A percentile compares a stretch with the other conserved stretches of the same genome.
Evolutionary conservation across 2,888 invertebrate genomes (phyloP).

Genomic region (Watsonalla cultraria): DNA sequence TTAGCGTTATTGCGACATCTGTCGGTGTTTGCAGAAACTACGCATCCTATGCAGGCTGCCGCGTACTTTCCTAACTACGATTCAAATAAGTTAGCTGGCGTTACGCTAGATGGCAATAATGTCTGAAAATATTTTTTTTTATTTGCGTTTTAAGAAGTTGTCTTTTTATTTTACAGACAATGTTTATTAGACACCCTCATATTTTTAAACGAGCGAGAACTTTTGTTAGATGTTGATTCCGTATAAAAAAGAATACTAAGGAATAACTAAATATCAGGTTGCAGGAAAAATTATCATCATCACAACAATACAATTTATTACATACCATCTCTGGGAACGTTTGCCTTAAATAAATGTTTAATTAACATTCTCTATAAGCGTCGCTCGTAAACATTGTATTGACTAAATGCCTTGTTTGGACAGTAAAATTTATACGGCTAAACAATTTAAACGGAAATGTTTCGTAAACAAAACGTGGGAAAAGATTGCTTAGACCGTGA

Average conservation of each 20-base stretch:
- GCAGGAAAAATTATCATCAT: neutral
- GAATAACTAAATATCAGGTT: neutral
- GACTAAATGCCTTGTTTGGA: no score
- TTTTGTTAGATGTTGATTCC: no score
- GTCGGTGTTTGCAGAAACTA: conserved; percentile 10
- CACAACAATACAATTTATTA: neutral
- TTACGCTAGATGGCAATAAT: neutral
- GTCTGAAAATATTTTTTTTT: no score
- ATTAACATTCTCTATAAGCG: neutral
- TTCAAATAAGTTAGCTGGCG: neutral
- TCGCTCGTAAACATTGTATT: neutral
- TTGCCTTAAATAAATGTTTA: neutral
- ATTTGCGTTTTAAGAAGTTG: no score
- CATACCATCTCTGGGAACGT: neutral
- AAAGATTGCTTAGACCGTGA: no score
- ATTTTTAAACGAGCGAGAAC: no score
- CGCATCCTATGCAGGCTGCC: neutral
- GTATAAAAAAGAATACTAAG: neutral
- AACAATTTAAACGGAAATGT: no score
- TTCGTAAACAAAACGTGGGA: no score
- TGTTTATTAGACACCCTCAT: no score
- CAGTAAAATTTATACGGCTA: no score
- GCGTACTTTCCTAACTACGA: neutral
- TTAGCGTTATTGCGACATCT: conserved; percentile 35
- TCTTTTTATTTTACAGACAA: no score